phyloP scores from a whole-genome alignment of 1,140 invertebrate genomes.

The Nylanderia fulva region DNA sequence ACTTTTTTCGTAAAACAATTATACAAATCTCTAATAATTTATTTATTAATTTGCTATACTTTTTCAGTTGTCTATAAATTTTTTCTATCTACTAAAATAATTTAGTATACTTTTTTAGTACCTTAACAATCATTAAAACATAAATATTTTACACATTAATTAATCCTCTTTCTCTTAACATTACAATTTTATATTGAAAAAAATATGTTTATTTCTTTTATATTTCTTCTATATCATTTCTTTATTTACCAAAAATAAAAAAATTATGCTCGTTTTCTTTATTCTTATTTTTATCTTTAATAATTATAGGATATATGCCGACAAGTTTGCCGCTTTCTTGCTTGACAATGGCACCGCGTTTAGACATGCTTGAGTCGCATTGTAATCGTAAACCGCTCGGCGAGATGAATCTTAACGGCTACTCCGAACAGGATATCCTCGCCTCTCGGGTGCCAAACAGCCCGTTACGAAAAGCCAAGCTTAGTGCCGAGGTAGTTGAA shows the following conservation, averaged over 20 bases:
- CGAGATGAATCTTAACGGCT: conserved; percentile 88
- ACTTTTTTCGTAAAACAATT: background rate
- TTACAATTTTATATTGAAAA: no score
- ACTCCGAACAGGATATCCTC: conserved; percentile 66
- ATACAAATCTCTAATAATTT: background rate
- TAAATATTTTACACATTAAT: background rate
- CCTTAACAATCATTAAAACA: background rate
- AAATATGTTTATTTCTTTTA: no score
- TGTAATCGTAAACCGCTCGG: conserved; percentile 89
- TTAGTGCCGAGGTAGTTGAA: conserved; percentile 53
- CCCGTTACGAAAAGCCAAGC: conserved; percentile 74
- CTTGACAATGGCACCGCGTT: conserved; percentile 95
- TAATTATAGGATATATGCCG: conserved; percentile 92
- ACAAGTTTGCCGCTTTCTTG: conserved; percentile 94
- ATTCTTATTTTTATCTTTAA: background rate
- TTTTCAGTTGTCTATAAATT: no score
- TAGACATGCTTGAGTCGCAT: conserved; percentile 90
- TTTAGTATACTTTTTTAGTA: no score
- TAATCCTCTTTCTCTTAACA: no score
- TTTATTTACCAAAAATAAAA: background rate
- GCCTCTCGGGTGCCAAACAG: conserved; percentile 71
- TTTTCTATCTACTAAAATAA: background rate
- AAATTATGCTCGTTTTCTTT: background rate
- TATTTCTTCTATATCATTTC: no score
- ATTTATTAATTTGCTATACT: background rate